A percentile compares a stretch with the other conserved stretches of the same genome.
These are phyloP conservation scores for Drosophila teissieri DNA, from an alignment of 1,140 invertebrate genomes.

Conservation along the genomic window DNA sequence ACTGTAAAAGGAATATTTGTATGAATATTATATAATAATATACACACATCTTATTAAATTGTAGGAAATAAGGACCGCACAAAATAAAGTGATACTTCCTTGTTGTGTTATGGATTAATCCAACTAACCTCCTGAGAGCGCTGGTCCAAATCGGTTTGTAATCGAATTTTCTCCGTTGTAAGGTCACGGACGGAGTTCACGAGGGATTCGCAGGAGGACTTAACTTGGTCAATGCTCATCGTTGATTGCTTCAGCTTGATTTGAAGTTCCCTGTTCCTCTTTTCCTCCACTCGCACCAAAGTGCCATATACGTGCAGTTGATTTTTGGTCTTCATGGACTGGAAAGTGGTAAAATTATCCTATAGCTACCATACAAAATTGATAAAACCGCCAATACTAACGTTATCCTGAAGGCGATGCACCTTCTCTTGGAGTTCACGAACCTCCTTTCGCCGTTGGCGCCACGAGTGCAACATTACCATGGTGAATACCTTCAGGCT, in stretches of 20 bases:
- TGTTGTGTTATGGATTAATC: no score
- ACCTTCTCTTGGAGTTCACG: conserved; percentile 41
- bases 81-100: no score
- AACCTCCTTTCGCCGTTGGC: conserved; percentile 58
- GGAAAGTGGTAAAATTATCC: background rate
- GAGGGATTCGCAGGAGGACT: conserved; percentile 49
- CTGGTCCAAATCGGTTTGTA: conserved; percentile 31
- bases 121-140: conserved; percentile 26
- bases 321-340: conserved; percentile 58
- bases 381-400: conserved; percentile 25
- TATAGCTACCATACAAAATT: no score
- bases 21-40: background rate
- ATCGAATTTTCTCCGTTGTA: conserved; percentile 36
- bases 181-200: conserved; percentile 37
- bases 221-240: conserved; percentile 37
- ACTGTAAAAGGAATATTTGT: conserved; percentile 3
- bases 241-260: conserved; percentile 51
- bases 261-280: conserved; percentile 63
- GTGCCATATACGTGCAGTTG: conserved; percentile 64
- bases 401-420: conserved; percentile 35
- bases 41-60: no score
- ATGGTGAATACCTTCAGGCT: conserved; percentile 60
- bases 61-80: no score
- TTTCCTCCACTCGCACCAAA: conserved; percentile 65
- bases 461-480: conserved; percentile 70